Conservation (phyloP, 2,888 invertebrate genomes). For the Aphodius granarius region DNA sequence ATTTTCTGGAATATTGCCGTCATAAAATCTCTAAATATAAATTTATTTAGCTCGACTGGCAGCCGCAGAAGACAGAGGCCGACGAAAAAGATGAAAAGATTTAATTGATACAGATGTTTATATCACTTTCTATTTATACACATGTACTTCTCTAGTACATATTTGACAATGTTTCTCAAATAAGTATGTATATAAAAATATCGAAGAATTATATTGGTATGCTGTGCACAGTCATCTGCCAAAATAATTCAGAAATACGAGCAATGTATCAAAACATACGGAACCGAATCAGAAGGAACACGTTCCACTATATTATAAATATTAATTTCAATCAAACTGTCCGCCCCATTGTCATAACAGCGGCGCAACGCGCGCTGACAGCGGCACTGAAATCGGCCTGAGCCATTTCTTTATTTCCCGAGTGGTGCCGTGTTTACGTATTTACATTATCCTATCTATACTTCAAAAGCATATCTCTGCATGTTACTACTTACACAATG, state of each 20-base stretch:
- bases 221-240: not conserved
- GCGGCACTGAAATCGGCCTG: not conserved
- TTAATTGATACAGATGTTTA: not conserved
- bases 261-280: not conserved
- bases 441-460: conserved; percentile 9
- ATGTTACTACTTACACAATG: conserved; percentile 27
- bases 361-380: not conserved
- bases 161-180: too few relatives aligned
- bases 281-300: not conserved
- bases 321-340: not conserved
- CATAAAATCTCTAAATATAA: conserved; percentile 28
- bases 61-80: not conserved
- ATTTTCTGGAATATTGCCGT: conserved; percentile 21
- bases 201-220: not conserved
- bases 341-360: not conserved
- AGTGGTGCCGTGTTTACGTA: conserved; percentile 6
- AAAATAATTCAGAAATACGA: not conserved
- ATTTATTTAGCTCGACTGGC: conserved; percentile 7
- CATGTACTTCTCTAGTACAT: not conserved
- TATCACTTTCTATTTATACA: not conserved
- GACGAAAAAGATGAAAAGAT: not conserved
- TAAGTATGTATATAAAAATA: too few relatives aligned
- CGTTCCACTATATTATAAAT: not conserved
- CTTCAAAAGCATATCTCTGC: conserved; percentile 26
- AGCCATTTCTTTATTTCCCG: conserved; percentile 1